A percentile compares a stretch with the other conserved stretches of the same genome.
These are phyloP conservation scores for Steinernema hermaphroditum DNA, from an alignment of 2,888 invertebrate species.

Conservation along the genomic window DNA sequence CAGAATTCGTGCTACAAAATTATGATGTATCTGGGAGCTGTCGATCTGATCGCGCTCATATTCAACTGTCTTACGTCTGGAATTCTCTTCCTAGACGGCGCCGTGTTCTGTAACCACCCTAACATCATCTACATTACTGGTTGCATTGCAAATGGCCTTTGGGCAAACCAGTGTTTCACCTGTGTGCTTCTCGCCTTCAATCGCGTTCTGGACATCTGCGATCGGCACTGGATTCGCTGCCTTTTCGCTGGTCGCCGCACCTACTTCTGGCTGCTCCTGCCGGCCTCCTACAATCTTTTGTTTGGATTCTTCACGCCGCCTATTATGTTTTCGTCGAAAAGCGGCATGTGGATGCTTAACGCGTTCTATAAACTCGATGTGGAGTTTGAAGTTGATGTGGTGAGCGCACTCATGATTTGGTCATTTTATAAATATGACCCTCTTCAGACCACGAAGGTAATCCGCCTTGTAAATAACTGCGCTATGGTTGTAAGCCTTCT, in stretches of 20 bases:
- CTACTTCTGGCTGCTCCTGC: not conserved
- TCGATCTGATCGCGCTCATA: not conserved
- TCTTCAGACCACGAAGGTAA: not conserved
- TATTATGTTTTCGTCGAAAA: not conserved
- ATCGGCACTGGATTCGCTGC: constrained; percentile 13
- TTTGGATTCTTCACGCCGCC: constrained; percentile 8
- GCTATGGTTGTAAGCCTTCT: not conserved
- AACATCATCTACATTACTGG: not conserved
- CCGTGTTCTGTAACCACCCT: not conserved
- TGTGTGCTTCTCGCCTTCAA: constrained; percentile 3
- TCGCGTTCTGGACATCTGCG: not conserved
- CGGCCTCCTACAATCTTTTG: not conserved
- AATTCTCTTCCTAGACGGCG: not conserved
- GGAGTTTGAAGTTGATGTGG: not conserved
- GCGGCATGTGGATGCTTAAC: constrained; percentile 18
- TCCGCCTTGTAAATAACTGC: not conserved
- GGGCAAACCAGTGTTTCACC: not conserved
- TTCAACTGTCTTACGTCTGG: not conserved
- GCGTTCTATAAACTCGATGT: constrained; percentile 4
- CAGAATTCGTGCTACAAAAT: constrained; percentile 7
- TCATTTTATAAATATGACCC: no score
- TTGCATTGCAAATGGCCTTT: not conserved
- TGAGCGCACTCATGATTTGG: not conserved
- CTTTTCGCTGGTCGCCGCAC: not conserved
- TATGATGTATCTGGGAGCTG: not conserved